Evolutionary conservation across 2,113 vertebrate genomes (phyloP).

Genomic region (Telmatochromis sp.): DNA sequence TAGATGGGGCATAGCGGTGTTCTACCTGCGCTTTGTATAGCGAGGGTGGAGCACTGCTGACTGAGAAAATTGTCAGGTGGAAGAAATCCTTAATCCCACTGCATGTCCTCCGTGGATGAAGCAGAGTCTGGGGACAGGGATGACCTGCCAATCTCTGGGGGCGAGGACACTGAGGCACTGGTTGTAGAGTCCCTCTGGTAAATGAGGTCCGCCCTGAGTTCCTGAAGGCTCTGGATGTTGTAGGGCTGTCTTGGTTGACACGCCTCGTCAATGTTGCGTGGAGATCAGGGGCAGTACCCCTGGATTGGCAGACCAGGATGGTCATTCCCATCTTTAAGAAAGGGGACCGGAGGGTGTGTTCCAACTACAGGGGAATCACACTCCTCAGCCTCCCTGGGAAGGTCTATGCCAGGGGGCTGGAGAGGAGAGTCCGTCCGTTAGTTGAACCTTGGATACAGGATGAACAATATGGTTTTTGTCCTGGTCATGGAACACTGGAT

Average conservation of each 20-base stretch:
- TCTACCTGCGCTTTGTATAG: background rate
- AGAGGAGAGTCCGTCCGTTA: background rate
- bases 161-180: background rate
- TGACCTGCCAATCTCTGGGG: background rate
- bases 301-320: background rate
- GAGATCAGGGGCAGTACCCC: background rate
- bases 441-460: background rate
- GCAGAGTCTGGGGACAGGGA: background rate
- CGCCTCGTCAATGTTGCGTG: accelerated
- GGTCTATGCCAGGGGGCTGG: background rate
- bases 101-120: background rate
- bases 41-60: background rate
- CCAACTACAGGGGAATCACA: background rate
- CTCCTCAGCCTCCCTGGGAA: background rate
- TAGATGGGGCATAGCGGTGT: background rate
- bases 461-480: background rate
- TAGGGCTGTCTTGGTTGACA: background rate
- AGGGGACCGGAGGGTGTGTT: background rate
- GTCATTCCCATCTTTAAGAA: background rate
- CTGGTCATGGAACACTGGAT: background rate
- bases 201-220: background rate
- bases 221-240: background rate
- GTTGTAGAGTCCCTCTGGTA: background rate
- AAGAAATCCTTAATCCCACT: background rate
- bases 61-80: background rate